Evolutionary conservation across 2,797 vertebrate genomes (phyloP), one percentile per base, ranked within the genome.

Genomic region (Parauchenoglanis ngamensis): DNA sequence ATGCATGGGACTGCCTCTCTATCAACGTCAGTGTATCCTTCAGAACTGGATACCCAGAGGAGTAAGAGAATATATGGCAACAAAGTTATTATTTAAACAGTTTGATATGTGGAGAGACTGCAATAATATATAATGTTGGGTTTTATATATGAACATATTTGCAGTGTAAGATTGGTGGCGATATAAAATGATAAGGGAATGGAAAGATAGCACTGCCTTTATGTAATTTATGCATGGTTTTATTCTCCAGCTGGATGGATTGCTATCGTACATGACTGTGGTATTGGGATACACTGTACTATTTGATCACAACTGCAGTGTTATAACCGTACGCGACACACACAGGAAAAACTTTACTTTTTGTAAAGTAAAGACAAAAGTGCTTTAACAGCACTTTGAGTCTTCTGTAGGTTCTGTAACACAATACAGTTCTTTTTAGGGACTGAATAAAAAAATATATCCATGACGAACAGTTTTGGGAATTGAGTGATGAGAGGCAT

Each of bases 21-120:
- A 99, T 97, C 91, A 98, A 90, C 79, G 89, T 87, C 84, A 99
- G 93, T 0, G 95, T 94, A 75, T 97, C 97, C 88, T 95, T 95
- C 90, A 99, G 92, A 92, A 96, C 98, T 99, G 92, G 1, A 31
- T 77, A 79, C 8, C 52, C 46, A 70, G 52, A 65, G 25, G 17
- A 61, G 17, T 90, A 35, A 70, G 7, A 81, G 2, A n/a, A 73
- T 21, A 59, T 63, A 59, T n/a, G 19, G 61, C 0, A 61, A 67
- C 31, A 82, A 85, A 44, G 1, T 13, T n/a, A 28, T 7, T n/a
- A 65, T 77, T 57, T 68, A 46, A 84, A 44, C 31, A 76, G 13
- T 52, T 1, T 73, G 7, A 49, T 31, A 13, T 7, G 28, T 67
- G 21, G 57, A 63, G 40, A 12, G 11, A 67, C 25, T 67, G 13